A percentile compares a stretch with the other conserved stretches of the same genome.
These are phyloP conservation scores for Saccostrea glomerata DNA, from an alignment of 1,140 invertebrate genomes.

Conservation along the genomic window DNA sequence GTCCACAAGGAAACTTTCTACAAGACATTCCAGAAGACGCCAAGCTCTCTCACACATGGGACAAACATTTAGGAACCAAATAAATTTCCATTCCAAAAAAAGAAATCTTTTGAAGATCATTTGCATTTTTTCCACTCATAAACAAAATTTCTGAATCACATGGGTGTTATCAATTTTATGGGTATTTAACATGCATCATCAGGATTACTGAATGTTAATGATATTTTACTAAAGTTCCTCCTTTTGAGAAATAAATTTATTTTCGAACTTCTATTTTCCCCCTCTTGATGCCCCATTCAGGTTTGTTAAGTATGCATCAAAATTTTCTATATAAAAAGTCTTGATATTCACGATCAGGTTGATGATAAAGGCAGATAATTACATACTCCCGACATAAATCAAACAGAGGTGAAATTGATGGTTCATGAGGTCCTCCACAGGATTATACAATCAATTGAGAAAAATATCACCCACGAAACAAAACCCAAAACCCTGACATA, in stretches of 20 bases:
- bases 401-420: constrained; percentile 41
- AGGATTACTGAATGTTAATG: background rate
- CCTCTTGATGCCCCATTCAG: constrained; percentile 5
- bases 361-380: constrained; percentile 45
- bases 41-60: background rate
- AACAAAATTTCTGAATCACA: background rate
- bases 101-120: background rate
- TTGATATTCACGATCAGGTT: constrained; percentile 41
- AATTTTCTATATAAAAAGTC: constrained; percentile 25
- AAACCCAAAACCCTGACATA: background rate
- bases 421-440: background rate
- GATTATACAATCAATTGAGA: background rate
- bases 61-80: background rate
- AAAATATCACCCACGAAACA: background rate
- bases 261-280: background rate
- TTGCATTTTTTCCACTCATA: background rate
- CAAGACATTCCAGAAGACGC: constrained; percentile 16
- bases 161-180: background rate
- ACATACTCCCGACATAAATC: constrained; percentile 40
- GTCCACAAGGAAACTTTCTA: background rate
- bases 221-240: background rate
- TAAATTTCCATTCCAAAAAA: background rate
- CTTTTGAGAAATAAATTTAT: background rate
- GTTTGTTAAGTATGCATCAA: constrained; percentile 40
- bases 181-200: background rate